Base-by-base conservation (phyloP, 2,888 invertebrate species). In the Mongoloraphidia duomilia region DNA sequence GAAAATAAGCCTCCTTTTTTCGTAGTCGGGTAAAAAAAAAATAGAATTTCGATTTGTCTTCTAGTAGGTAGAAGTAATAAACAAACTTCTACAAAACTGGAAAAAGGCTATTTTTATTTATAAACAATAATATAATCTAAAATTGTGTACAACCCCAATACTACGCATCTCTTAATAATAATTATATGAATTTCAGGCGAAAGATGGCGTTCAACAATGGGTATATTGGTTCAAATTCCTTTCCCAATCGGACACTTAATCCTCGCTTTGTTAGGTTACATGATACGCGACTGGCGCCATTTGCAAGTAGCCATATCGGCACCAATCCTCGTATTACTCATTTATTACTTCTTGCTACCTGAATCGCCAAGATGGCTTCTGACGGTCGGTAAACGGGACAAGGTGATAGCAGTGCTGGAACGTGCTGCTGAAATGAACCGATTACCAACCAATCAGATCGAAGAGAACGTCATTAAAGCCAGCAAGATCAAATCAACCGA, bases 301-400 rank as follows among this genome's bases (percentile, higher is more conserved):
- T 65, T 83, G 33, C 82, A 82, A 61, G 64, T 82, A 42, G 74
- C 79, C 41, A 67, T 83, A 51, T 80, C 80, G 0, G 59, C 82
- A 34, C 82, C 82, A 12, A 79, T 80, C 50, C 72, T 80, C 46
- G 65, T 80, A 45, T 69, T 82, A 5, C 68, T 80, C 49, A 65
- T 71, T 51, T 65, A 80, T 56, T 81, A 79, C 76, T 80, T 65
- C 73, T 68, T 62, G 45, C 12, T 39, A 13, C 51, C 81, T 34
- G 82, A 82, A 70, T 81, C 81, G 5, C 82, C 82, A 4, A 71
- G 81, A 59, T 82, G 82, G 82, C 63, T 82, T 38, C 63, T 81
- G 49, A 75, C 77, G 47, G 78, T 78, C 70, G 80, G 79, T 34
- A 74, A 75, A 55, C 72, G 74, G 14, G 74, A 76, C 51, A 78